phyloP scores from a whole-genome alignment of 1,140 invertebrate species.

The Protaetia brevitarsis region DNA sequence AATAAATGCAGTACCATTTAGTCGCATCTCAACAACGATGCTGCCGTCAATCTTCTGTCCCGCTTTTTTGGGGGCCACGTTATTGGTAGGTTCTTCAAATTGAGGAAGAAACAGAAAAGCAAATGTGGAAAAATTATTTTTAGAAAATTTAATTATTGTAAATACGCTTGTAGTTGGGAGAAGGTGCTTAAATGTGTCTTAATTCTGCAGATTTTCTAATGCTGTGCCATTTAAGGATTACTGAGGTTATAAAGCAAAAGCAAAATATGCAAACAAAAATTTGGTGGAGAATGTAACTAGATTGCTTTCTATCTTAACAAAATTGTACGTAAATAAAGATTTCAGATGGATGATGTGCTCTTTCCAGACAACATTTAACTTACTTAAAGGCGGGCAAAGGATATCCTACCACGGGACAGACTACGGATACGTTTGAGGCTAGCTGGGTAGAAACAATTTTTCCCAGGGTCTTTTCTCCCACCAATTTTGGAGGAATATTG shows the following conservation, averaged over 20 bases:
- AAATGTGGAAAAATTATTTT: no score
- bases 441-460: constrained; percentile 55
- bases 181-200: no score
- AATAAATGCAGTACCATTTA: constrained; percentile 47
- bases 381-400: constrained; percentile 68
- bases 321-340: no score
- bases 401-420: constrained; percentile 65
- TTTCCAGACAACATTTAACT: constrained; percentile 45
- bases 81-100: constrained; percentile 46
- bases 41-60: constrained; percentile 60
- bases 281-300: no score
- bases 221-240: no score
- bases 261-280: no score
- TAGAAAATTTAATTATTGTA: no score
- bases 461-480: constrained; percentile 49
- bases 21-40: constrained; percentile 51
- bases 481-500: constrained; percentile 53
- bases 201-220: no score
- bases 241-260: no score
- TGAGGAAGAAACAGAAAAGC: not conserved
- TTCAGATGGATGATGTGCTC: no score
- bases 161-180: no score
- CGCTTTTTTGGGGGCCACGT: constrained; percentile 62
- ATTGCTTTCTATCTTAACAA: no score
- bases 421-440: constrained; percentile 41